Evolutionary conservation across 1,140 invertebrate genomes (phyloP).

Genomic region (Drosophila persimilis): DNA sequence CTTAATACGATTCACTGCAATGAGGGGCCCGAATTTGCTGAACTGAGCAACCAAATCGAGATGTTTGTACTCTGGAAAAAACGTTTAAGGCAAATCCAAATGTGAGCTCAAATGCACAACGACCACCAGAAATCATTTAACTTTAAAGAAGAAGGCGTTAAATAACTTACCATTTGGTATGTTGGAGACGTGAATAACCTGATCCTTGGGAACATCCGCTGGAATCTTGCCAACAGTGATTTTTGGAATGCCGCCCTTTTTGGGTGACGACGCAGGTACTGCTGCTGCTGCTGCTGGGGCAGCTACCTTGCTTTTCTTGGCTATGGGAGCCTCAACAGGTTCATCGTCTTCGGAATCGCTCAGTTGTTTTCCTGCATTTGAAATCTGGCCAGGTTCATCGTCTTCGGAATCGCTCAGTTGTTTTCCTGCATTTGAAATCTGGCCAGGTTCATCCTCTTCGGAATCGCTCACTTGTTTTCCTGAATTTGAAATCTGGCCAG

Average conservation of each 20-base stretch:
- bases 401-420: slow-evolving; percentile 21
- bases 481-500: slow-evolving; percentile 34
- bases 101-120: background rate
- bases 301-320: slow-evolving; percentile 23
- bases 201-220: slow-evolving; percentile 26
- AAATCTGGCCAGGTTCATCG: slow-evolving; percentile 51
- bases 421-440: slow-evolving; percentile 25
- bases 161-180: slow-evolving; percentile 41
- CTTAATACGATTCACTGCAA: slow-evolving; percentile 28
- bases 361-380: slow-evolving; percentile 14
- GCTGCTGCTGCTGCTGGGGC: background rate
- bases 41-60: slow-evolving; percentile 55
- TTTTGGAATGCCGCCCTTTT: slow-evolving; percentile 58
- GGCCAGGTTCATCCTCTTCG: slow-evolving; percentile 47
- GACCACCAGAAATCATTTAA: background rate
- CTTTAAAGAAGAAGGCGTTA: background rate
- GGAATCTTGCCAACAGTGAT: slow-evolving; percentile 42
- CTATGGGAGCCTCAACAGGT: slow-evolving; percentile 40
- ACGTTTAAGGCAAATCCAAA: background rate
- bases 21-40: slow-evolving; percentile 58
- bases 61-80: slow-evolving; percentile 44
- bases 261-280: background rate
- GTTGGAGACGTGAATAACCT: slow-evolving; percentile 33
- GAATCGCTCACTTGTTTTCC: slow-evolving; percentile 20
- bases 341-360: slow-evolving; percentile 40